Evolutionary conservation across 2,797 vertebrate species (phyloP), one percentile per base, ranked within the genome.

Genomic region (Mareca strepera): DNA sequence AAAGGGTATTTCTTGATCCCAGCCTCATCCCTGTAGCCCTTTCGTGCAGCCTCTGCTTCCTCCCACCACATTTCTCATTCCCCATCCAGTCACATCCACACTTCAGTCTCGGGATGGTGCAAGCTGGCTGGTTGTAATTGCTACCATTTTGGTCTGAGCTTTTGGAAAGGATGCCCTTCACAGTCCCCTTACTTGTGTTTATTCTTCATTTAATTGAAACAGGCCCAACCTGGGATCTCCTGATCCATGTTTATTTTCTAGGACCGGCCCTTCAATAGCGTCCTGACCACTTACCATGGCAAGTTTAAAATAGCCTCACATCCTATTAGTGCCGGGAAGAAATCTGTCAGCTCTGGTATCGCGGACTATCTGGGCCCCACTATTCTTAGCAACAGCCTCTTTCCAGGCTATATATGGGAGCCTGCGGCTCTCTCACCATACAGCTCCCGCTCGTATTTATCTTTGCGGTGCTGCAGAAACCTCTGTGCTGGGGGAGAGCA

Each of bases 371-470:
- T 90, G 92, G 92, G 92, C 90, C 91, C 83, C 67, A 26, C 95
- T 96, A 94, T 94, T 96, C 92, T 94, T 95, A 96, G 96, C 72
- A 94, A 63, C 95, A 96, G 46, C 11, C 80, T 92, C 92, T 96
- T 96, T 96, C 96, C 95, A 96, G 83, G 70, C 96, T 95, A 94
- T 96, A 96, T 95, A 96, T 93, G 96, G 96, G 77, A 96, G 86
- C 77, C 84, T 55, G 58, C 78, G 90, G 41, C 1, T 35, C 50
- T 88, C 76, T 78, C 50, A 73, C 41, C 82, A 35, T 68, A 16
- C 37, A 37, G 77, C 81, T 94, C 88, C 90, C 11, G 3, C 70
- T 84, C 7, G 9, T 88, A 93, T 96, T 96, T 96, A 92, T 96
- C 86, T 90, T 91, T 59, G n/a, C 7, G 1, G 52, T 18, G 69